phyloP scores from a whole-genome alignment of 2,113 vertebrate genomes.

The Glareola pratincola region DNA sequence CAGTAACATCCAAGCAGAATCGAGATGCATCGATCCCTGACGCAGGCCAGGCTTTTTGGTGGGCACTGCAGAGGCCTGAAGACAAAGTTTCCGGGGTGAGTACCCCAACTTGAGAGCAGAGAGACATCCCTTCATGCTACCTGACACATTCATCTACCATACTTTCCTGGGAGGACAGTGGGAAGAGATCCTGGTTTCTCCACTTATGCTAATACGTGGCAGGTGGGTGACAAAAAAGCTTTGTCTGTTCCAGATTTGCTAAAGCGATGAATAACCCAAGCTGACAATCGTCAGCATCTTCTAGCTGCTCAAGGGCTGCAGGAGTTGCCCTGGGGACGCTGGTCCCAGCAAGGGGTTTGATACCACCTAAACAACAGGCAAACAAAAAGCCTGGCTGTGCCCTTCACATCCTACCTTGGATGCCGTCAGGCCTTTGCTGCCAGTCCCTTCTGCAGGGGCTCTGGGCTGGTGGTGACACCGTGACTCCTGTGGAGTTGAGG shows the following conservation, averaged over 20 bases:
- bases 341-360: background rate
- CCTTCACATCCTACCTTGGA: background rate
- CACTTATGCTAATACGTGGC: background rate
- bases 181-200: background rate
- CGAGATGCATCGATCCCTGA: background rate
- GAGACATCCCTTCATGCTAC: background rate
- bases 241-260: background rate
- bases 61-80: accelerated
- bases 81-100: background rate
- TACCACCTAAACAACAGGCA: background rate
- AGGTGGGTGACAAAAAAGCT: background rate
- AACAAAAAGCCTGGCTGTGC: background rate
- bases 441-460: accelerated
- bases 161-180: background rate
- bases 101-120: background rate
- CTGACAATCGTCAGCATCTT: background rate
- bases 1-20: background rate
- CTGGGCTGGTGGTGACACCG: background rate
- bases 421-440: background rate
- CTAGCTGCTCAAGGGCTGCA: background rate
- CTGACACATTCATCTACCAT: background rate
- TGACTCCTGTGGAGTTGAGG: background rate
- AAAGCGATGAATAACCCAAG: background rate
- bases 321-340: background rate
- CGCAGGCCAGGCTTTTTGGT: background rate